Percentiles rank a stretch among this genome's conserved stretches.
phyloP scores from a whole-genome alignment of 2,113 vertebrate species.

The Mungos mungo region DNA sequence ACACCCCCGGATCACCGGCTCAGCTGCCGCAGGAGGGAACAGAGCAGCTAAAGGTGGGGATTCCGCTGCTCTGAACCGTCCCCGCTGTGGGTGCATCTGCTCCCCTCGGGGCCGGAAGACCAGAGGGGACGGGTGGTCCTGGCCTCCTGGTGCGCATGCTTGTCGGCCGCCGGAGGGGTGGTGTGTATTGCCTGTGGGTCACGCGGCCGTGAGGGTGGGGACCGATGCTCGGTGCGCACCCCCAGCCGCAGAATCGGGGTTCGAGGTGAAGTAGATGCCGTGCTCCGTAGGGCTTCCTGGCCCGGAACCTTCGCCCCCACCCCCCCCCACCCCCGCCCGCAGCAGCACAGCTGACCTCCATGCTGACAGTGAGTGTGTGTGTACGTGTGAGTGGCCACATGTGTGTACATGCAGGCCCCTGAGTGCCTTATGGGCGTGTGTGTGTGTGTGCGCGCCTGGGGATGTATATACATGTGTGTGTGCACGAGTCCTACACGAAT shows the following conservation, averaged over 20 bases:
- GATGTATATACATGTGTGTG: fast-evolving
- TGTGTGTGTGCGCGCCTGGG: background rate
- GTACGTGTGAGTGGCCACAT: background rate
- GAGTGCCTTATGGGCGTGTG: fast-evolving
- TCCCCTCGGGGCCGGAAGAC: fast-evolving
- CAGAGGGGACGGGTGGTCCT: fast-evolving
- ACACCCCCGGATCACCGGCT: fast-evolving
- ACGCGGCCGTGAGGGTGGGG: fast-evolving
- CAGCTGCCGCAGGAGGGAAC: background rate
- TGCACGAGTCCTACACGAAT: fast-evolving
- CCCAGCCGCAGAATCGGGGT: too few species aligned
- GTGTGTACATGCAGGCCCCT: background rate
- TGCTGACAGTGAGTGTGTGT: too few species aligned
- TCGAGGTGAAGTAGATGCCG: background rate
- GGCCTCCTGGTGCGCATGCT: too few species aligned
- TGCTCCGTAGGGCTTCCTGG: background rate
- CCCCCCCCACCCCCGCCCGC: background rate
- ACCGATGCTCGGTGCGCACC: background rate
- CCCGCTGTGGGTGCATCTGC: fast-evolving
- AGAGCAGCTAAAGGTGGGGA: too few species aligned
- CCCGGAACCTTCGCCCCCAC: background rate
- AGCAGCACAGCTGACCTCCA: background rate
- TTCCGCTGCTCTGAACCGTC: background rate
- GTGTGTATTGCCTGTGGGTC: fast-evolving
- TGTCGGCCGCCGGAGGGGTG: fast-evolving